A percentile compares a stretch with the other conserved stretches of the same genome.
phyloP scores from a whole-genome alignment of 2,113 vertebrate genomes.

The Dendrocopos noguchii region DNA sequence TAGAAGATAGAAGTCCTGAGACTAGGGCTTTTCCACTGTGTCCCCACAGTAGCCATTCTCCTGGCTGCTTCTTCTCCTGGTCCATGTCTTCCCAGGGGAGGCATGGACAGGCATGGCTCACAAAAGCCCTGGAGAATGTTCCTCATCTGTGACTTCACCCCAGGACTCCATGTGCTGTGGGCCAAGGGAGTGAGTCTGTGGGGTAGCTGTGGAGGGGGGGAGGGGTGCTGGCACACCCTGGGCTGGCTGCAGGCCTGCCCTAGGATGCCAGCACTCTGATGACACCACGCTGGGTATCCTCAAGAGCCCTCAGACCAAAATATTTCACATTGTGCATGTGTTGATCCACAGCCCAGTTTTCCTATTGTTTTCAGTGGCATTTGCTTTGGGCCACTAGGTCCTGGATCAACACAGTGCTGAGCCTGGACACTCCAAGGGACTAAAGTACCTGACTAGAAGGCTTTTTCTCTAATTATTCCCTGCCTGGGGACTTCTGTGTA shows the following conservation, averaged over 20 bases:
- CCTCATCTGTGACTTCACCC: neutral
- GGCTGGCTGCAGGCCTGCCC: neutral
- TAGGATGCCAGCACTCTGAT: neutral
- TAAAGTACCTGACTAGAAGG: neutral
- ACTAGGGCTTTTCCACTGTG: neutral
- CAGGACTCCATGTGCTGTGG: neutral
- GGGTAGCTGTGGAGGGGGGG: neutral
- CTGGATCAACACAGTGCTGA: slow-evolving; percentile 4
- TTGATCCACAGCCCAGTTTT: slow-evolving; percentile 38
- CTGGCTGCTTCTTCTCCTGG: neutral
- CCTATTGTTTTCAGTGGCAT: slow-evolving; percentile 52
- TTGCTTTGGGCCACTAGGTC: neutral
- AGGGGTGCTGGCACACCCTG: neutral
- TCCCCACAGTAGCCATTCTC: neutral
- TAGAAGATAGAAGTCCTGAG: neutral
- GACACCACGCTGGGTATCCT: neutral
- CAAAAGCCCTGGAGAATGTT: neutral
- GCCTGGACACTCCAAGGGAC: neutral
- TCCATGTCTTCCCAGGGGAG: rapidly evolving
- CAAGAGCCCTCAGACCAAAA: neutral
- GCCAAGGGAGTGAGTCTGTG: rapidly evolving
- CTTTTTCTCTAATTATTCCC: neutral
- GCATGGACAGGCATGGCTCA: neutral
- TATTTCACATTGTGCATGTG: neutral
- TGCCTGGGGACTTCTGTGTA: neutral